phyloP scores from a whole-genome alignment of 2,797 vertebrate genomes.

The Microctenopoma stevenorrisi region DNA sequence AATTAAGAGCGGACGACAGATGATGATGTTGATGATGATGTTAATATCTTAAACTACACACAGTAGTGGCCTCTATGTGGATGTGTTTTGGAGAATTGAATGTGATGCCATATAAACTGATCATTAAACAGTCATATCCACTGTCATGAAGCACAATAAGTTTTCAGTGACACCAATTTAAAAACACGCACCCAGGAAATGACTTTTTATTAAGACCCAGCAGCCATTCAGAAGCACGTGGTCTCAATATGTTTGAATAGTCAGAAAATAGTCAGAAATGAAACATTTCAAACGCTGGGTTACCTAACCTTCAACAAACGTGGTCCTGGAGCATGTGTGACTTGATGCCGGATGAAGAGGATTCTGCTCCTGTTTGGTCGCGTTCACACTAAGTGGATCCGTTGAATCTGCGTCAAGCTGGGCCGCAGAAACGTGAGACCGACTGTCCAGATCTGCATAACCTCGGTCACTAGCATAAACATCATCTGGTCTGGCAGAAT shows the following conservation, averaged over 20 bases:
- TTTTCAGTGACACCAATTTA: neutral
- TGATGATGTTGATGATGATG: neutral
- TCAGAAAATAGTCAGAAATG: neutral
- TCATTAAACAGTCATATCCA: neutral
- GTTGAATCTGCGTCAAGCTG: conserved; percentile 83
- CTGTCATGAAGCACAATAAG: neutral
- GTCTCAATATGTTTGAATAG: neutral
- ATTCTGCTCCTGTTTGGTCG: conserved; percentile 82
- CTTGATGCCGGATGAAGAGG: conserved; percentile 82
- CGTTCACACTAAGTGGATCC: conserved; percentile 79
- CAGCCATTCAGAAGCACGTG: neutral
- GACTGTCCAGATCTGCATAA: conserved; percentile 83
- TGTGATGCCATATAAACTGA: conserved; percentile 1
- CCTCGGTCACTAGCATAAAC: conserved; percentile 80
- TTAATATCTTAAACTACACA: neutral
- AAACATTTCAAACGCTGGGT: neutral
- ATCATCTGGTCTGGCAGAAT: conserved; percentile 81
- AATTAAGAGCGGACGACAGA: neutral
- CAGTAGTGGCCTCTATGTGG: neutral
- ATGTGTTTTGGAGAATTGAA: conserved; percentile 14
- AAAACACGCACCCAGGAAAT: neutral
- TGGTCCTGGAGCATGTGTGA: conserved; percentile 86
- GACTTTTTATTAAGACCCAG: neutral
- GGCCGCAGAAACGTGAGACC: conserved; percentile 78
- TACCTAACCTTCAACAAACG: conserved; percentile 88